Evolutionary conservation across 2,888 invertebrate genomes (phyloP).

Genomic region (Carcina quercana): DNA sequence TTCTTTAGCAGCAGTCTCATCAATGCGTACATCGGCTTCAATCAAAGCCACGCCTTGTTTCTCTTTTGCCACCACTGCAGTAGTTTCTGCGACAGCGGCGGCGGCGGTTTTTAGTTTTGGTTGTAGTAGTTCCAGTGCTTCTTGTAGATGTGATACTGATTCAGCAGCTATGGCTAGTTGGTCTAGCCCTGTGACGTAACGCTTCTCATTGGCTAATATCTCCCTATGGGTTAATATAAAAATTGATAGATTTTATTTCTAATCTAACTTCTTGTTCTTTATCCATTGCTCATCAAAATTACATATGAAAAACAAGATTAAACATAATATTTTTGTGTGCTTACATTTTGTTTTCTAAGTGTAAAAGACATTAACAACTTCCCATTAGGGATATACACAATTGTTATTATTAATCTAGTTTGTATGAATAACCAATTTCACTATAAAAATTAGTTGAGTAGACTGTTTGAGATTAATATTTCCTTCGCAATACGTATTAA

Average conservation of each 20-base stretch:
- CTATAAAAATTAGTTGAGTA: conserved; percentile 43
- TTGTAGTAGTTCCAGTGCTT: conserved; percentile 87
- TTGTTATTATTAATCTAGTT: too few relatives aligned
- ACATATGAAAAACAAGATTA: too few relatives aligned
- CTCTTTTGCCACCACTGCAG: conserved; percentile 90
- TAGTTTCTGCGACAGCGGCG: conserved; percentile 89
- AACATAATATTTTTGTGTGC: too few relatives aligned
- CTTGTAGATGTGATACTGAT: conserved; percentile 87
- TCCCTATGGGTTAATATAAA: conserved; percentile 56
- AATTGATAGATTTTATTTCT: background rate
- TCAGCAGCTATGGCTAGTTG: conserved; percentile 89
- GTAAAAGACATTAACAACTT: too few relatives aligned
- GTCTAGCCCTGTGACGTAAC: conserved; percentile 90
- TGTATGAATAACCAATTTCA: too few relatives aligned
- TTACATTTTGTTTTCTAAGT: too few relatives aligned
- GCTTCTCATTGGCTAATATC: conserved; percentile 77
- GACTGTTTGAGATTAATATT: too few relatives aligned
- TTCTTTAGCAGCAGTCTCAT: conserved; percentile 85
- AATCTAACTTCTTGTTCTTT: too few relatives aligned
- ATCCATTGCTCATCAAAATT: too few relatives aligned
- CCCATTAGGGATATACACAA: too few relatives aligned
- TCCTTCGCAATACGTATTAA: too few relatives aligned
- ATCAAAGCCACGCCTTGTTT: conserved; percentile 89
- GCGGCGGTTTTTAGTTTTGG: conserved; percentile 91
- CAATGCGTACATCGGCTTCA: conserved; percentile 85